Evolutionary conservation across 2,888 invertebrate genomes (phyloP).

Genomic region (Amblyjoppa proteus): DNA sequence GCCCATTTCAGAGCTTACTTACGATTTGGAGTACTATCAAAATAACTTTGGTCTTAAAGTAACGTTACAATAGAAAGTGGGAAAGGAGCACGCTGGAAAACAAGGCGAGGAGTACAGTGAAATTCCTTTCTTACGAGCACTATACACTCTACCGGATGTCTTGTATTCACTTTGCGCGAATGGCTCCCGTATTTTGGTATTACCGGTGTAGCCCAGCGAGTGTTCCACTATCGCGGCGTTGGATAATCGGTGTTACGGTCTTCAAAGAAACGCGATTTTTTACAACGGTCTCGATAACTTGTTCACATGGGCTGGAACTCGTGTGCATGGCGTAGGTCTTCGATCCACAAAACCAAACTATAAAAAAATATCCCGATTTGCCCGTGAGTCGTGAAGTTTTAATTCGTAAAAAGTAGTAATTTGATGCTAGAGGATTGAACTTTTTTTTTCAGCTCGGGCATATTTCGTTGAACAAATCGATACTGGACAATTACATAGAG

Average conservation of each 20-base stretch:
- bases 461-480: not conserved
- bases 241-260: constrained; percentile 3
- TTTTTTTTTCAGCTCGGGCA: not conserved
- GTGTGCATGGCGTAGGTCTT: not conserved
- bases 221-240: not conserved
- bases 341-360: not conserved
- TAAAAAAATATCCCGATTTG: not conserved
- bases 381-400: not conserved
- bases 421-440: not conserved
- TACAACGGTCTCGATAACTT: not conserved
- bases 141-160: not conserved
- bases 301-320: not conserved
- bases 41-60: constrained; percentile 28
- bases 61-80: constrained; percentile 1
- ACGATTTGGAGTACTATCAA: constrained; percentile 6
- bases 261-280: not conserved
- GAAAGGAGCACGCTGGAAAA: not conserved
- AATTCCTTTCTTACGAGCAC: constrained; percentile 29
- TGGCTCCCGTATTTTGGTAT: constrained; percentile 4
- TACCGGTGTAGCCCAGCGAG: not conserved
- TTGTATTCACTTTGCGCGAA: constrained; percentile 1
- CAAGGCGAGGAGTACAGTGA: not conserved
- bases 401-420: not conserved
- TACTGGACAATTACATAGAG: not conserved
- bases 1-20: constrained; percentile 12